Evolutionary conservation across 2,113 vertebrate species (phyloP).

Genomic region (Lipophrys pholis): DNA sequence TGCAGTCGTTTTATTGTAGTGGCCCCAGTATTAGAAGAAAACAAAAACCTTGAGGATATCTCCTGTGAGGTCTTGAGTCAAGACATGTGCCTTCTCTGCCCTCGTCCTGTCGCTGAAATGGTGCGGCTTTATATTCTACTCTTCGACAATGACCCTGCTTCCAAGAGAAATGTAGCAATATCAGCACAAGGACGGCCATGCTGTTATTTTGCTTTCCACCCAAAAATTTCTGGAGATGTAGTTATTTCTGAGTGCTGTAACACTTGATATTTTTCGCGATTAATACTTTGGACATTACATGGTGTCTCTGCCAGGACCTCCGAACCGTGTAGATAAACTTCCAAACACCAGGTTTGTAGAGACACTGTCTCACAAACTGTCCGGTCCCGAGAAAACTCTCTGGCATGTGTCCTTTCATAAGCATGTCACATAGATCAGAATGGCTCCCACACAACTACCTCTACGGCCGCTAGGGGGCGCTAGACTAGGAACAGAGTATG

Average conservation of each 20-base stretch:
- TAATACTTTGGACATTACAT: constrained; percentile 46
- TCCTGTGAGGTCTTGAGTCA: constrained; percentile 34
- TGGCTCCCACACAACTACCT: constrained; percentile 80
- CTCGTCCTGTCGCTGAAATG: constrained; percentile 36
- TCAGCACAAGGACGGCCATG: constrained; percentile 19
- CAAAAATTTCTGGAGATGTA: constrained; percentile 6
- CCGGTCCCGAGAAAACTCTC: constrained; percentile 38
- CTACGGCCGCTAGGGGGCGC: constrained; percentile 76
- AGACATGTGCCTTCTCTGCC: constrained; percentile 71
- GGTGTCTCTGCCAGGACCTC: constrained; percentile 30
- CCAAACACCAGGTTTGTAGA: too few relatives aligned
- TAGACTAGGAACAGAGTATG: constrained; percentile 65
- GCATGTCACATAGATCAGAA: constrained; percentile 73
- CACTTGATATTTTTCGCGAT: constrained; percentile 54
- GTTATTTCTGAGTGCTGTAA: constrained; percentile 44
- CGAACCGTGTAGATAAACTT: too few relatives aligned
- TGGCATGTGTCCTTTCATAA: constrained; percentile 65
- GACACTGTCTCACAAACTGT: constrained; percentile 12
- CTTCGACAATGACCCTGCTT: constrained; percentile 33
- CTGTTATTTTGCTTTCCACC: not conserved
- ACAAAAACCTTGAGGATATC: constrained; percentile 9
- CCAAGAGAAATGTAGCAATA: constrained; percentile 14
- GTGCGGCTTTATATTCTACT: constrained; percentile 28
- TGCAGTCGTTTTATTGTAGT: constrained; percentile 59
- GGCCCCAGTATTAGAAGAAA: constrained; percentile 50